Conservation (phyloP, 2,888 invertebrate species). For the Brachycybe producta region DNA sequence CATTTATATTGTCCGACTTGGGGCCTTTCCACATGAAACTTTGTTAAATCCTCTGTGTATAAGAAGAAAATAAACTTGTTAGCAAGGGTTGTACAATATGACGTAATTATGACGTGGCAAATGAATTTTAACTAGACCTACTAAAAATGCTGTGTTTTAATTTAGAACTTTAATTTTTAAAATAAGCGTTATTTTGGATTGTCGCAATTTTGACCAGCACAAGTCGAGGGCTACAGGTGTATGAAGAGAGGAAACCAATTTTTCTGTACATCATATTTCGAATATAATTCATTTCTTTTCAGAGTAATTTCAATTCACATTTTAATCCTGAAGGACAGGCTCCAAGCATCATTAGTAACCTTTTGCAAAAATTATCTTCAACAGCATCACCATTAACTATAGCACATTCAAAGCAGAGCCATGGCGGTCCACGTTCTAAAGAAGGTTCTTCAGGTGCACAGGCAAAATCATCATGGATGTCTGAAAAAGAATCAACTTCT, state of each 20-base stretch:
- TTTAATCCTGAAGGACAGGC: neutral
- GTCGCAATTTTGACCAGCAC: too few species aligned
- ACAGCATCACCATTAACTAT: neutral
- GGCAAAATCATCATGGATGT: neutral
- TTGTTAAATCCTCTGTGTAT: too few species aligned
- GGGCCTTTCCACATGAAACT: too few species aligned
- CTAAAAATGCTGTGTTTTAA: too few species aligned
- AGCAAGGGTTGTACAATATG: neutral
- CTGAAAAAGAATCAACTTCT: too few species aligned
- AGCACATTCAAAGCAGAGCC: neutral
- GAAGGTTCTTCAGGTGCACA: neutral
- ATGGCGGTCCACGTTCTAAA: neutral
- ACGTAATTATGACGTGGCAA: neutral
- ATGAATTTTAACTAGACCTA: neutral
- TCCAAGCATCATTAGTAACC: conserved; percentile 1
- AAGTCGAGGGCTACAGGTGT: too few species aligned
- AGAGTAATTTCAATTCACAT: neutral
- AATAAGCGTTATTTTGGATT: too few species aligned
- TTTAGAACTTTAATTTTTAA: too few species aligned
- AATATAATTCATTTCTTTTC: neutral
- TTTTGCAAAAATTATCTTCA: conserved; percentile 6
- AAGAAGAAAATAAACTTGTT: too few species aligned
- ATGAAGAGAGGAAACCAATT: too few species aligned
- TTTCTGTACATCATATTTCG: too few species aligned
- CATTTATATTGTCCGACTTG: too few species aligned